Conservation (phyloP, 1,140 invertebrate species). For the Nautilus pompilius region DNA sequence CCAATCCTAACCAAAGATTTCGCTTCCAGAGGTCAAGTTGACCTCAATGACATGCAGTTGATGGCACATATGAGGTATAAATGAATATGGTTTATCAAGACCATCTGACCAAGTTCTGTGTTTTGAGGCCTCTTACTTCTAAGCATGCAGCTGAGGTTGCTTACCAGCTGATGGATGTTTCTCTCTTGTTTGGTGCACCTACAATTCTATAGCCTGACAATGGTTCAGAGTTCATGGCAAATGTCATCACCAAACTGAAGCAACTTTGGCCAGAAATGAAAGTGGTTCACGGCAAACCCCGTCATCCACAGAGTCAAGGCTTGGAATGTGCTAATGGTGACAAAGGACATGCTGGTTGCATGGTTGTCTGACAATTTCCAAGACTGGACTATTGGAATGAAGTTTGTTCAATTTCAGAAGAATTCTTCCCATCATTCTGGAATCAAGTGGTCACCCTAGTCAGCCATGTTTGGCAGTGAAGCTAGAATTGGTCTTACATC, state of each 20-base stretch:
- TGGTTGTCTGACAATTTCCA: background rate
- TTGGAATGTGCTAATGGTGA: background rate
- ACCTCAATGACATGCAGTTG: slow-evolving; percentile 20
- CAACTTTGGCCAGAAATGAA: background rate
- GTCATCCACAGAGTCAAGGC: background rate
- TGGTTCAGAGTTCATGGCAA: slow-evolving; percentile 24
- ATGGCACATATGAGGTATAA: slow-evolving; percentile 9
- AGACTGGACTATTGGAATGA: background rate
- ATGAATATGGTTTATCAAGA: slow-evolving; percentile 24
- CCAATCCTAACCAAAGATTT: slow-evolving; percentile 9
- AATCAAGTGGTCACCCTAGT: background rate
- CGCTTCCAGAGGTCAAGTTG: slow-evolving; percentile 16
- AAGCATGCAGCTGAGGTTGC: slow-evolving; percentile 3
- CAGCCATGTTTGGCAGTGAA: background rate
- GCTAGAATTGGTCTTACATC: background rate
- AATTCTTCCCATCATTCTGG: background rate
- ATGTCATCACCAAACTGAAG: slow-evolving; percentile 18
- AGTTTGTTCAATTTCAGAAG: background rate
- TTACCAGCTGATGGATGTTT: slow-evolving; percentile 12
- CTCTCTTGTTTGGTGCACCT: slow-evolving; percentile 22
- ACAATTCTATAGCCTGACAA: slow-evolving; percentile 26
- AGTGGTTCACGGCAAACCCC: background rate
- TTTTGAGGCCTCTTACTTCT: slow-evolving; percentile 2
- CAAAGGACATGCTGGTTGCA: background rate
- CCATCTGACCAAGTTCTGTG: slow-evolving; percentile 21